Evolutionary conservation across 2,888 invertebrate species (phyloP), one percentile per base, ranked within the genome.

Genomic region (Hydrotaea cyrtoneurina): DNA sequence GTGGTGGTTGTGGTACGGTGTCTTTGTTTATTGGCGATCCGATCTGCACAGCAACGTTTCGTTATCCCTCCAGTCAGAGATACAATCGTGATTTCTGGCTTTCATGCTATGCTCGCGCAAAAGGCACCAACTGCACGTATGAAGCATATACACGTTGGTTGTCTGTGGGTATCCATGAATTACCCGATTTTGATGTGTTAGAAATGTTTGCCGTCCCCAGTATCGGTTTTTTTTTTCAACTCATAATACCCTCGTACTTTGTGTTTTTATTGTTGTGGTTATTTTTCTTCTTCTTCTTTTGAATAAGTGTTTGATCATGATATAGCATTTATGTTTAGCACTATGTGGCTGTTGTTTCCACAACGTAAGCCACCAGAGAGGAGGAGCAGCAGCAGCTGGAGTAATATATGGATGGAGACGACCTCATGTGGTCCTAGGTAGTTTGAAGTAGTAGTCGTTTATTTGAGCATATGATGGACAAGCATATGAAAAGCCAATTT

Each of bases 291-390:
- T 13, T 8, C 39, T 8, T 13, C 1, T 13, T 39, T 21, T 57
- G 7, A 66, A 79, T 74, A 80, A 75, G 75, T 84, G 78, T 84
- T 78, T 78, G 75, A 76, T 75, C 78, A 75, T 84, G 80, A 74
- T 71, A 69, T 71, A 71, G 74, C 74, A 75, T 81, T 84, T 78
- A 50, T 57, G 19, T 75, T 26, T 19, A 23, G 21, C 36, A 66
- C 43, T 59, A 11, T 66, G 13, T 43, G 66, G 66, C 23, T 69
- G 15, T 46, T 69, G 43, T 69, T 66, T 0, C 19, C 59, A n/a
- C 21, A 50, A 39, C 13, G 10, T 39, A 39, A 39, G 50, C 50
- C 50, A 50, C 15, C 50, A n/a, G 39, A n/a, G 50, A 50, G 50
- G 50, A 50, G 13, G 50, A 50, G 50, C n/a, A n/a, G 50, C 50